phyloP scores from a whole-genome alignment of 2,888 invertebrate species.

The Clistopyga incitator region DNA sequence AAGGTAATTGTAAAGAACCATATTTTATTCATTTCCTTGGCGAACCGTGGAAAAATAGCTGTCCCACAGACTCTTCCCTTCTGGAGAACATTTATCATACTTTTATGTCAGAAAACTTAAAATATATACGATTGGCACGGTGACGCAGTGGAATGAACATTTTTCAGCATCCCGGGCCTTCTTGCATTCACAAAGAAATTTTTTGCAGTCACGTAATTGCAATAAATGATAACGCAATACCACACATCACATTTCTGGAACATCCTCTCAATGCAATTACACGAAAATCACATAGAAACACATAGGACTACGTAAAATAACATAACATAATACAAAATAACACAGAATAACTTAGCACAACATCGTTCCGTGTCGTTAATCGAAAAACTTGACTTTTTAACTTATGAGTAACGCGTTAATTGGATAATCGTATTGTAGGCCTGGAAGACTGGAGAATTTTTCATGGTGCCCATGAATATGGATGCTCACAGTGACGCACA shows the following conservation, averaged over 20 bases:
- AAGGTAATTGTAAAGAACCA: conserved; percentile 11
- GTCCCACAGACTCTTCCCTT: neutral
- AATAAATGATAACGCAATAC: no score
- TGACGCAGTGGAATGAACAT: no score
- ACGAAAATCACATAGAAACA: no score
- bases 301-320: no score
- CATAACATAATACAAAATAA: no score
- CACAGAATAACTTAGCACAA: no score
- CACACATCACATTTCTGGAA: no score
- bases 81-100: conserved; percentile 9
- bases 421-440: neutral
- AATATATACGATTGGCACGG: neutral
- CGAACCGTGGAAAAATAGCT: neutral
- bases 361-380: neutral
- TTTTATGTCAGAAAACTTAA: neutral
- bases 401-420: neutral
- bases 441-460: neutral
- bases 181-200: no score
- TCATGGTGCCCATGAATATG: neutral
- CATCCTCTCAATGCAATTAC: no score
- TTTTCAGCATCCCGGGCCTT: no score
- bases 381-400: neutral
- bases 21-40: conserved; percentile 32
- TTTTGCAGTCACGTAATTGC: no score
- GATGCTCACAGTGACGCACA: neutral